Evolutionary conservation across 2,113 vertebrate genomes (phyloP).

Genomic region (Myotis yumanensis): DNA sequence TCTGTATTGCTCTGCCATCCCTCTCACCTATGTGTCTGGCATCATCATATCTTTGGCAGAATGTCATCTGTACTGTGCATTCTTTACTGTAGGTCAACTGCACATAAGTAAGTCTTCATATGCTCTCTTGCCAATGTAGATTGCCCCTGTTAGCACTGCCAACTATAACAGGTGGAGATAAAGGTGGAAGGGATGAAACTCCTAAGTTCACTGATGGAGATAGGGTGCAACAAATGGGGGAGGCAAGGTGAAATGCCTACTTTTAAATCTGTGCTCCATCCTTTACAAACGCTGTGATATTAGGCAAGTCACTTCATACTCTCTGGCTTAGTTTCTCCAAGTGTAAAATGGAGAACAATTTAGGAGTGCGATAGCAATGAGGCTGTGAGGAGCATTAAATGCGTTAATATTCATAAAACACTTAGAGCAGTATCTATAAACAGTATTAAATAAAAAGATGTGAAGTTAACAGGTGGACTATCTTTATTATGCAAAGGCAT

Average conservation of each 20-base stretch:
- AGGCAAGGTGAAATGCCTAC: neutral
- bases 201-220: neutral
- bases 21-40: neutral
- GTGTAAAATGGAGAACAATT: neutral
- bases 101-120: too few species aligned
- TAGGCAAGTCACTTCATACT: neutral
- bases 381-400: neutral
- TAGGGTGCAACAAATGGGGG: neutral
- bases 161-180: neutral
- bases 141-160: too few species aligned
- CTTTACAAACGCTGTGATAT: neutral
- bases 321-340: neutral
- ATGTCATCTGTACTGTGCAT: neutral
- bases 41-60: neutral
- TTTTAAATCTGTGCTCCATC: neutral
- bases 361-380: neutral
- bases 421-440: neutral
- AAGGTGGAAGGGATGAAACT: neutral
- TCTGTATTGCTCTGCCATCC: accelerated
- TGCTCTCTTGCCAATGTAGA: neutral
- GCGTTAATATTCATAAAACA: neutral
- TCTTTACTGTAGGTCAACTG: neutral
- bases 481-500: neutral
- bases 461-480: conserved; percentile 12
- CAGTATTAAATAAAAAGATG: neutral